Percentiles rank a stretch among this genome's conserved stretches.
Evolutionary conservation across 2,113 vertebrate species (phyloP).

Genomic region (Sigmodon hispidus): DNA sequence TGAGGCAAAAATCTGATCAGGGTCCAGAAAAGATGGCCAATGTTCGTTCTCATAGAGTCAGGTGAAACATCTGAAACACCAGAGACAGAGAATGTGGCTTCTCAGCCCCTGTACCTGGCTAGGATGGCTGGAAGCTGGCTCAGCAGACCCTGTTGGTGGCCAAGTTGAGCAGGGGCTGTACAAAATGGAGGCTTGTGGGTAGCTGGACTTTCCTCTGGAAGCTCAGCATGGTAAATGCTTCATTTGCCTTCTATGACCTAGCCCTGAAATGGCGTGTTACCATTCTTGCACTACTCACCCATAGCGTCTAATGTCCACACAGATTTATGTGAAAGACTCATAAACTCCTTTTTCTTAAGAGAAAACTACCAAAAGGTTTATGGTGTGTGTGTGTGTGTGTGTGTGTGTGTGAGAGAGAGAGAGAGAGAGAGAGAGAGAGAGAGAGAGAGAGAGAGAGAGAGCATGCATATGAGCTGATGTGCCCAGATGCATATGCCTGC

Average conservation of each 20-base stretch:
- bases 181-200: accelerated
- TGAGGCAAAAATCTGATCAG: background rate
- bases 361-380: background rate
- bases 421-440: no score
- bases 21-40: background rate
- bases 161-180: accelerated
- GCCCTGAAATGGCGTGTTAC: background rate
- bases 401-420: background rate
- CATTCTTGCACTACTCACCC: background rate
- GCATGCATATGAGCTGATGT: no score
- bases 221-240: no score
- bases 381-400: background rate
- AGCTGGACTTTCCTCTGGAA: background rate
- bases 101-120: no score
- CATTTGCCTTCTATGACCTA: background rate
- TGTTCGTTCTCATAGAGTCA: background rate
- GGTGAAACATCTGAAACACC: background rate
- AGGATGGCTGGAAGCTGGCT: background rate
- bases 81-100: background rate
- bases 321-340: background rate
- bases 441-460: no score
- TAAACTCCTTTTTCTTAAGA: background rate
- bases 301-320: background rate
- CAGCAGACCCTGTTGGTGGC: accelerated
- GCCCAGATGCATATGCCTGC: background rate